Percentiles rank a stretch among this genome's conserved stretches.
Evolutionary conservation across 1,140 invertebrate species (phyloP).

Genomic region (Bombus cullumanus): DNA sequence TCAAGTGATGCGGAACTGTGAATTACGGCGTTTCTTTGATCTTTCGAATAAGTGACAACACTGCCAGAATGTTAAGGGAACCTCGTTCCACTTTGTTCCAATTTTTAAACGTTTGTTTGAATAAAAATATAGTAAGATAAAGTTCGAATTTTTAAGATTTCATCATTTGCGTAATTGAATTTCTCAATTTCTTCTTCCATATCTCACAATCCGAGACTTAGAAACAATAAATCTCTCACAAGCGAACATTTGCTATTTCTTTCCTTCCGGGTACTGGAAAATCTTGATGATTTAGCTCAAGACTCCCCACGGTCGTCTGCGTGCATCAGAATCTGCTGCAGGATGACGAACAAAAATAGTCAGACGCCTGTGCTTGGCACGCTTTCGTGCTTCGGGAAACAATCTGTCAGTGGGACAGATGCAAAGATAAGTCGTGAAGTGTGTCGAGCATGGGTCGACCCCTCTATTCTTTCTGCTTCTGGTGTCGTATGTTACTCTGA

Average conservation of each 20-base stretch:
- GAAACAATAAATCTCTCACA: not conserved
- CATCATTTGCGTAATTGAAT: not conserved
- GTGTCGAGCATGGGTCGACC: slow-evolving; percentile 29
- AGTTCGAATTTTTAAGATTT: not conserved
- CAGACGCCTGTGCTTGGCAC: slow-evolving; percentile 63
- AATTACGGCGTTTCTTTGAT: too few relatives aligned
- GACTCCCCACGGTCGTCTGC: slow-evolving; percentile 4
- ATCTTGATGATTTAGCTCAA: not conserved
- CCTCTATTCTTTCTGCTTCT: slow-evolving; percentile 7
- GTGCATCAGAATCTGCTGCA: slow-evolving; percentile 10
- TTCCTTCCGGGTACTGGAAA: not conserved
- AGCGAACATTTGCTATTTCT: not conserved
- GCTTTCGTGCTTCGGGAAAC: slow-evolving; percentile 67
- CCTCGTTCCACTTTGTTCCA: too few relatives aligned
- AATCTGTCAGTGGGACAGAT: slow-evolving; percentile 71
- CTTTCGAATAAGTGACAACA: too few relatives aligned
- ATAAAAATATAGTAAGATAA: too few relatives aligned
- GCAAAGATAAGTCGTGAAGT: slow-evolving; percentile 67
- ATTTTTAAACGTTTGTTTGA: too few relatives aligned
- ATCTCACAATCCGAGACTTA: too few relatives aligned
- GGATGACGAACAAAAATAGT: slow-evolving; percentile 64
- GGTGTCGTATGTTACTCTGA: not conserved
- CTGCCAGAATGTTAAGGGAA: too few relatives aligned
- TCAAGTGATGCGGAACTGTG: too few relatives aligned
- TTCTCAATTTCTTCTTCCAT: not conserved